Evolutionary conservation across 2,888 invertebrate species (phyloP).

Genomic region (Sylvicola fuscatus): DNA sequence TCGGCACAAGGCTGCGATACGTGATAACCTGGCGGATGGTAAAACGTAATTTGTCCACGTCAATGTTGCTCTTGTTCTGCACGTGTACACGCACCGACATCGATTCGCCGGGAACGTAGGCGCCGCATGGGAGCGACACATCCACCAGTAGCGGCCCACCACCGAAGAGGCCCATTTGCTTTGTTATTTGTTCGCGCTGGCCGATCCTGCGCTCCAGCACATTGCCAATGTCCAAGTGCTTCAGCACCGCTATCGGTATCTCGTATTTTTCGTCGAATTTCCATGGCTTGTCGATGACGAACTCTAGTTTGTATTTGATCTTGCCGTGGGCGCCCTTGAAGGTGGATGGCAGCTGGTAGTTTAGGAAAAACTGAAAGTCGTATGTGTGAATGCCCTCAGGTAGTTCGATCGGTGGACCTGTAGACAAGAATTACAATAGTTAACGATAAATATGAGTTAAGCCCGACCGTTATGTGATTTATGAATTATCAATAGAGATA

Average conservation of each 20-base stretch:
- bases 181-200: slow-evolving; percentile 13
- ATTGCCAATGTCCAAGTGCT: slow-evolving; percentile 11
- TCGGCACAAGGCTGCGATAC: slow-evolving; percentile 19
- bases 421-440: too few species aligned
- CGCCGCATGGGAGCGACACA: slow-evolving; percentile 17
- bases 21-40: slow-evolving; percentile 16
- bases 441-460: too few species aligned
- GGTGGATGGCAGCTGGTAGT: slow-evolving; percentile 19
- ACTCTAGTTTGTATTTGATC: slow-evolving; percentile 23
- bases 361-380: slow-evolving; percentile 17
- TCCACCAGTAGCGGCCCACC: slow-evolving; percentile 21
- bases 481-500: too few species aligned
- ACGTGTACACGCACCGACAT: slow-evolving; percentile 20
- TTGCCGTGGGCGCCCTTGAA: slow-evolving; percentile 21
- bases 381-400: slow-evolving; percentile 19
- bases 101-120: slow-evolving; percentile 18
- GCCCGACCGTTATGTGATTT: too few species aligned
- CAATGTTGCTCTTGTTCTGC: slow-evolving; percentile 20
- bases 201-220: slow-evolving; percentile 12
- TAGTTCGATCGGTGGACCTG: slow-evolving; percentile 14
- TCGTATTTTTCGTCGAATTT: slow-evolving; percentile 22
- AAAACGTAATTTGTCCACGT: slow-evolving; percentile 23
- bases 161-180: slow-evolving; percentile 14
- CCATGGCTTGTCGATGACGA: slow-evolving; percentile 23
- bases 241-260: slow-evolving; percentile 19